phyloP scores from a whole-genome alignment of 2,113 vertebrate species.

The Geothlypis trichas region DNA sequence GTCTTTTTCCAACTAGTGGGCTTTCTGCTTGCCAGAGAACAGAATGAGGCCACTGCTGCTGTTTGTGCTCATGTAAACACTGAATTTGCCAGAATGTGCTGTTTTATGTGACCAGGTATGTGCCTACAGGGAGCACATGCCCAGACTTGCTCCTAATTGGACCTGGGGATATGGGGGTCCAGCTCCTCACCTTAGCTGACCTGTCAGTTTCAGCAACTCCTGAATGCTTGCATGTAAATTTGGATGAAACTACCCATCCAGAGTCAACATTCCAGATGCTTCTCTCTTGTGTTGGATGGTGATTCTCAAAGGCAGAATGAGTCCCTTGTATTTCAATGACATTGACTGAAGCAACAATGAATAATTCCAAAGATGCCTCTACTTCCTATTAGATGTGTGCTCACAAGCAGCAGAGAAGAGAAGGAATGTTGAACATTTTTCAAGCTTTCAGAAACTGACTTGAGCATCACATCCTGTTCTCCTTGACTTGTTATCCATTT shows the following conservation, averaged over 20 bases:
- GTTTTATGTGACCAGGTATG: accelerated
- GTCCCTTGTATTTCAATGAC: not conserved
- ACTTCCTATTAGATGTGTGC: not conserved
- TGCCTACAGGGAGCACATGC: accelerated
- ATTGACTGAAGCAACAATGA: not conserved
- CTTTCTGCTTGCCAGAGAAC: not conserved
- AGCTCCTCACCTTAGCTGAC: not conserved
- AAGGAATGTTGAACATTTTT: not conserved
- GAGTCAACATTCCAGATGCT: not conserved
- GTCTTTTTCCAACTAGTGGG: not conserved
- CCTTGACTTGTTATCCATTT: not conserved
- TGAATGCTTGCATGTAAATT: not conserved
- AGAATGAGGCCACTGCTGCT: not conserved
- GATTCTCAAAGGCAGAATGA: not conserved
- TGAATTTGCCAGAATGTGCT: not conserved
- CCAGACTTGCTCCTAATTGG: not conserved
- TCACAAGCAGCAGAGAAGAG: not conserved
- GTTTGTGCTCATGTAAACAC: not conserved
- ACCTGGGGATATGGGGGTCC: not conserved
- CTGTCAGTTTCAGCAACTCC: not conserved
- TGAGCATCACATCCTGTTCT: not conserved
- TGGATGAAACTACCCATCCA: not conserved
- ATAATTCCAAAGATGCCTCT: not conserved
- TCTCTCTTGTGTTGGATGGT: not conserved
- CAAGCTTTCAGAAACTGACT: not conserved